phyloP scores from a whole-genome alignment of 2,113 vertebrate genomes.

The Indicator indicator region DNA sequence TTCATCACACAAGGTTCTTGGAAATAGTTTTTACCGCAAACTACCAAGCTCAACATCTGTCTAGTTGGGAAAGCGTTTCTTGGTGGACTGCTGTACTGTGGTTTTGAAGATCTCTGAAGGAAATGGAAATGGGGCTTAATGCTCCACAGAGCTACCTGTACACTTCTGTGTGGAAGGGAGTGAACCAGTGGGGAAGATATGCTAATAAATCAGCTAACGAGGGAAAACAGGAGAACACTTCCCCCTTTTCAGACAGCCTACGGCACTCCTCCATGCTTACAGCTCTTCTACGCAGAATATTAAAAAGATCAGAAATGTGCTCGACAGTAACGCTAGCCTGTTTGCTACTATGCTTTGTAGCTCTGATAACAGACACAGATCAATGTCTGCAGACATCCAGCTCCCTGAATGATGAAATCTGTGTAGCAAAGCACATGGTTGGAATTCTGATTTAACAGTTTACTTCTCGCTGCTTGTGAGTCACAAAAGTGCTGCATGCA shows the following conservation, averaged over 20 bases:
- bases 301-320: not conserved
- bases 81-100: not conserved
- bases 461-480: not conserved
- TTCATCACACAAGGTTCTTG: not conserved
- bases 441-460: conserved; percentile 32
- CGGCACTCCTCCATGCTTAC: not conserved
- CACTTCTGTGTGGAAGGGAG: not conserved
- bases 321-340: not conserved
- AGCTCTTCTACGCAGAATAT: not conserved
- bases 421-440: not conserved
- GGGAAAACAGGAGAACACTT: not conserved
- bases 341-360: conserved; percentile 19
- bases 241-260: not conserved
- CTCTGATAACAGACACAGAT: conserved; percentile 3
- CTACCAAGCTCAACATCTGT: not conserved
- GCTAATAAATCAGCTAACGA: conserved; percentile 28
- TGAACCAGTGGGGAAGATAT: not conserved
- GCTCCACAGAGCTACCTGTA: conserved; percentile 1
- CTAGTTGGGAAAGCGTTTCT: not conserved
- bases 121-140: conserved; percentile 9
- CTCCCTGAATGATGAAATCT: conserved; percentile 24
- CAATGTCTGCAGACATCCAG: conserved; percentile 26
- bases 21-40: not conserved
- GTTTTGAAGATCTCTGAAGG: conserved; percentile 30
- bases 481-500: not conserved